A percentile compares a stretch with the other conserved stretches of the same genome.
Conservation (phyloP, 2,888 invertebrate genomes). For the Tipula confusa region DNA sequence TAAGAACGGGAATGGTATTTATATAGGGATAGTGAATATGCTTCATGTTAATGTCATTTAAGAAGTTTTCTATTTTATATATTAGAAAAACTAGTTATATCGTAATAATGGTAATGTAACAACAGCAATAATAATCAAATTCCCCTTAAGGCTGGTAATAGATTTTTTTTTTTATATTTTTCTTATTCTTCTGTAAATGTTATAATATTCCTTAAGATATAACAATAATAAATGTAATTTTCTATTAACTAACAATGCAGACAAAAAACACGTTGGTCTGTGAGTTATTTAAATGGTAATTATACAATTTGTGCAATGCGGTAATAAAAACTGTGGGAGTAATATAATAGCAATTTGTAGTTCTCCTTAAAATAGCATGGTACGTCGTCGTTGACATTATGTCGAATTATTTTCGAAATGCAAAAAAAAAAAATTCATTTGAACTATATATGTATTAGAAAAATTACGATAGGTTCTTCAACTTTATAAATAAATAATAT, state of each 20-base stretch:
- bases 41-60: slow-evolving; percentile 17
- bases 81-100: background rate
- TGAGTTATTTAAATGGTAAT: slow-evolving; percentile 12
- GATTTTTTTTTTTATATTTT: background rate
- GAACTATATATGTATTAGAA: background rate
- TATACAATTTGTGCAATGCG: background rate
- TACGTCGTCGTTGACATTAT: background rate
- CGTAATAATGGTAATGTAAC: background rate
- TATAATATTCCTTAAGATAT: background rate
- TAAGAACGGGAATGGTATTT: background rate
- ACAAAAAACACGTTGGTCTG: background rate
- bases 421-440: background rate
- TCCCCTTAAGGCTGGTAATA: slow-evolving; percentile 20
- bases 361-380: background rate
- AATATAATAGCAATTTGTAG: background rate
- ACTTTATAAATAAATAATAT: background rate
- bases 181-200: background rate
- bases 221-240: background rate
- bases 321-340: background rate
- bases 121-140: slow-evolving; percentile 20
- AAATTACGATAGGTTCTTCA: background rate
- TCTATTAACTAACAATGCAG: background rate
- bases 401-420: background rate
- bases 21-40: background rate
- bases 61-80: background rate